Conservation (phyloP, 1,140 invertebrate genomes). For the Agraylea sexmaculata region DNA sequence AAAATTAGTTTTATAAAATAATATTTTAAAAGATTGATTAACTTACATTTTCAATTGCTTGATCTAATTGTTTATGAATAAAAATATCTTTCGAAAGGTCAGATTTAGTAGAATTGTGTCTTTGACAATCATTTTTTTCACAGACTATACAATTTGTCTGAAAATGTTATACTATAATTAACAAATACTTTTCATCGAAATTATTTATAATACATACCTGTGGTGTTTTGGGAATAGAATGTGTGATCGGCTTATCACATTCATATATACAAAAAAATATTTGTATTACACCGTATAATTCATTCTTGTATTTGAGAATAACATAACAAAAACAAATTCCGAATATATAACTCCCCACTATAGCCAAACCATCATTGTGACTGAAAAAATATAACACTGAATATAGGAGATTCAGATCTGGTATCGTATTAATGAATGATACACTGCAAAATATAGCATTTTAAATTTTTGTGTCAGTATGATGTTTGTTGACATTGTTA, state of each 20-base stretch:
- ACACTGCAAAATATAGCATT: neutral
- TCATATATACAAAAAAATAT: neutral
- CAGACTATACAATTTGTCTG: constrained; percentile 22
- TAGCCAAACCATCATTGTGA: constrained; percentile 11
- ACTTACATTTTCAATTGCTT: constrained; percentile 56
- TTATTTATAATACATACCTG: neutral
- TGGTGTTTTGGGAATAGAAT: neutral
- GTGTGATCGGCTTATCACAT: neutral
- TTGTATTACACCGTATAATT: neutral
- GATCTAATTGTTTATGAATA: constrained; percentile 51
- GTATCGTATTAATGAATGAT: neutral
- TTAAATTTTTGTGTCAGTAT: neutral
- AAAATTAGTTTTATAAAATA: constrained; percentile 10
- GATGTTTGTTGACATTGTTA: neutral
- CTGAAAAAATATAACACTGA: constrained; percentile 10
- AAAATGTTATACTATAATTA: constrained; percentile 7
- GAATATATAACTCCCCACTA: constrained; percentile 15
- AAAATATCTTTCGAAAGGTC: constrained; percentile 54
- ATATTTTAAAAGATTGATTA: constrained; percentile 12
- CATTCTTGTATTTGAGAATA: constrained; percentile 17
- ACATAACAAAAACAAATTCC: constrained; percentile 17
- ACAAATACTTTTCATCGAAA: neutral
- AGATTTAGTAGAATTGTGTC: constrained; percentile 34
- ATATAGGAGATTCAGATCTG: too few relatives aligned
- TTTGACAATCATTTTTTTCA: constrained; percentile 33